phyloP scores from a whole-genome alignment of 1,140 invertebrate species.

The Drosophila rhopaloa region DNA sequence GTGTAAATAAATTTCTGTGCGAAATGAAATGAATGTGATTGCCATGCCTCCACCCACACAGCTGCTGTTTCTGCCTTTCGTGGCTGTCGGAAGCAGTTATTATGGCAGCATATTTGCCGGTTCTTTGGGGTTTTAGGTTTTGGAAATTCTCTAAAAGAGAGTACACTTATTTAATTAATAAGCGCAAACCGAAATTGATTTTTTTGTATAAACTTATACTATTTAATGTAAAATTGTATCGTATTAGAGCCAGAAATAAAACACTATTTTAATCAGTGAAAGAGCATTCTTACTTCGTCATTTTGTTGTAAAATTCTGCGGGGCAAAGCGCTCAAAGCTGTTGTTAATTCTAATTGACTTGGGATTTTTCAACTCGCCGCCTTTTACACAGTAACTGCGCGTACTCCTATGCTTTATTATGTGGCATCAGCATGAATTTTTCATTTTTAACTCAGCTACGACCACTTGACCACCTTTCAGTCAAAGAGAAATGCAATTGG shows the following conservation, averaged over 20 bases:
- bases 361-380: slow-evolving; percentile 51
- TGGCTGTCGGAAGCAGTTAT: slow-evolving; percentile 71
- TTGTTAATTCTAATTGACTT: slow-evolving; percentile 70
- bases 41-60: slow-evolving; percentile 33
- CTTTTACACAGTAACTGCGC: slow-evolving; percentile 13
- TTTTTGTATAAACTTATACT: neutral
- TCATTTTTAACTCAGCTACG: neutral
- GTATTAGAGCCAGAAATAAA: neutral
- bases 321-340: neutral
- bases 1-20: slow-evolving; percentile 81
- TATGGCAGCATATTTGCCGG: slow-evolving; percentile 75
- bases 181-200: neutral
- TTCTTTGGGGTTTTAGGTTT: slow-evolving; percentile 20
- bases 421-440: slow-evolving; percentile 6
- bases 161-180: neutral
- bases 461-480: slow-evolving; percentile 2
- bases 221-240: neutral
- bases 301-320: neutral
- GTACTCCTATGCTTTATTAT: slow-evolving; percentile 25
- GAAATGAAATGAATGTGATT: slow-evolving; percentile 83
- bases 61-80: slow-evolving; percentile 15
- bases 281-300: slow-evolving; percentile 9
- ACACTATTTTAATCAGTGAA: neutral
- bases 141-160: neutral
- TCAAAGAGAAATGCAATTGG: neutral